Evolutionary conservation across 1,140 invertebrate genomes (phyloP), one percentile per base, ranked within the genome.

Genomic region (Daktulosphaira vitifoliae): DNA sequence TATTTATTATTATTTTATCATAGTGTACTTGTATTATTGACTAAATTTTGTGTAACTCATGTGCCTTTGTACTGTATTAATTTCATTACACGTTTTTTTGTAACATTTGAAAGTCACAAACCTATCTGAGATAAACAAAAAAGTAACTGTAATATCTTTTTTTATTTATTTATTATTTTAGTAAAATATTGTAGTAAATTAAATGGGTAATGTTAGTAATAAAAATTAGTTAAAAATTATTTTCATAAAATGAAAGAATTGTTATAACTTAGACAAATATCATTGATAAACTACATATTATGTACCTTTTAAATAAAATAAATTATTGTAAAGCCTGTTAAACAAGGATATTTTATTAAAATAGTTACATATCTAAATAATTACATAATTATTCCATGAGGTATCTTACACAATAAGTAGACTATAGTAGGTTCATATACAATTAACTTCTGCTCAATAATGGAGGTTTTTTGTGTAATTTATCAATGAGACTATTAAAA

Each of bases 381-480:
- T 33, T 33, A 33, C 11, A 6, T 33, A 11, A 11, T 33, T 33
- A 33, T 33, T 33, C 29, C 29, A 33, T 11, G 11, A 6, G 29
- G 11, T 33, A 6, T 33, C 11, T 5, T 33, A 33, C 29, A 33
- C 11, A 11, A 11, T 33, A 6, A 33, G 5, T 33, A 33, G n/a
- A 8, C 29, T 33, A 33, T 33, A 33, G 5, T 6, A 33, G n/a
- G n/a, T n/a, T n/a, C 29, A 33, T 33, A 33, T 6, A 5, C 20
- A 62, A 33, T 2, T 62, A 62, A n/a, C 65, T 25, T 53, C 76
- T n/a, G 77, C 71, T 26, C 75, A 72, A 6, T 62, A 62, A 18
- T 5, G 77, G 74, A 13, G 80, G 81, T 20, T 77, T 75, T 9
- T 82, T 82, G 73, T 89, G 84, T 16, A 88, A 72, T 74, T 82